Percentiles rank a stretch among this genome's conserved stretches.
These are phyloP conservation scores for Falco novaeseelandiae DNA, from an alignment of 2,797 vertebrate genomes.

Conservation along the genomic window DNA sequence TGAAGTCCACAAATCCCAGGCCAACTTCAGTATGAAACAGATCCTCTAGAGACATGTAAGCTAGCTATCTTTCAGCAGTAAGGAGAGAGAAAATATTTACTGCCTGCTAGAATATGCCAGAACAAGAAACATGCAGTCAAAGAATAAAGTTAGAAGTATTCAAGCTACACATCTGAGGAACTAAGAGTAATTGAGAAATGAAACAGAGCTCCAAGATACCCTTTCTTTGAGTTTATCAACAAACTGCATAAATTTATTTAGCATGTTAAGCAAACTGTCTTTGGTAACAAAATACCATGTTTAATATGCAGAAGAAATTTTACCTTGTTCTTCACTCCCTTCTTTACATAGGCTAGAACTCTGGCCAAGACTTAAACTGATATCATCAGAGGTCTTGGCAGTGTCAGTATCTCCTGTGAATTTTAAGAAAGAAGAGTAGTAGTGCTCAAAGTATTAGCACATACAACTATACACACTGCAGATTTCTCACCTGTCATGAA, in stretches of 20 bases:
- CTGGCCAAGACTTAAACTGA: slow-evolving; percentile 94
- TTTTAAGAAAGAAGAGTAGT: slow-evolving; percentile 42
- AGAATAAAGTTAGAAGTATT: background rate
- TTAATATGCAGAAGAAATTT: slow-evolving; percentile 47
- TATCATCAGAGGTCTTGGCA: slow-evolving; percentile 92
- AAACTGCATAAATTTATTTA: background rate
- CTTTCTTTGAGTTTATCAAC: background rate
- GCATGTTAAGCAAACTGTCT: background rate
- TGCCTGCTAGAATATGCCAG: background rate
- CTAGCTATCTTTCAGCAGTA: background rate
- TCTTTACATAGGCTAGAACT: slow-evolving; percentile 91
- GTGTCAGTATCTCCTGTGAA: slow-evolving; percentile 85
- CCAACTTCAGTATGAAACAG: background rate
- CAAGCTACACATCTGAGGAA: background rate
- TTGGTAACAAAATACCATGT: background rate
- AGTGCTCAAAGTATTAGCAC: background rate
- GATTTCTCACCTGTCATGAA: background rate
- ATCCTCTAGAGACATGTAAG: background rate
- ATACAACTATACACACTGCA: background rate
- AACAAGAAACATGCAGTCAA: background rate
- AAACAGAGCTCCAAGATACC: background rate
- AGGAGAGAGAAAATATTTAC: background rate
- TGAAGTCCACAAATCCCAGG: background rate
- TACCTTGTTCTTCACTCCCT: slow-evolving; percentile 93
- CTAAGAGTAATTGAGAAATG: background rate